Evolutionary conservation across 1,140 invertebrate species (phyloP), one percentile per base, ranked within the genome.

Genomic region (Drosophila dunni): DNA sequence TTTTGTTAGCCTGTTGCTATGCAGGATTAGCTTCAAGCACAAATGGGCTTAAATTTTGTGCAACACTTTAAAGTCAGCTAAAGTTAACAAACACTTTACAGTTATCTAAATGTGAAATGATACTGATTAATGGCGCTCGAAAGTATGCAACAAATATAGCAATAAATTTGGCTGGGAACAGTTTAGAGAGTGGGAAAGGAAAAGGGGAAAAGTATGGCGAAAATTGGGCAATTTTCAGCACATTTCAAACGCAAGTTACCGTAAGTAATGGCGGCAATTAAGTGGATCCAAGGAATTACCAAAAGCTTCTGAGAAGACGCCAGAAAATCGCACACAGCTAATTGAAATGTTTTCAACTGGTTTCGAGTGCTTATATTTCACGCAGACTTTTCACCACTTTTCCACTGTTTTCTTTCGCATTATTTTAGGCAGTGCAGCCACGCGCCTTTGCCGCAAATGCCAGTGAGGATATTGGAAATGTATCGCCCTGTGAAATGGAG

Each of bases 401-500:
- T 15, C 56, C 10, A 33, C 8, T 13, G 13, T 50, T 29, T 29
- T 29, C 24, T 6, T 29, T 29, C 24, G 24, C 24, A 29, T 29
- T 13, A 8, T 75, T 79, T 9, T 53, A 91, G 90, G 73, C 81
- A 15, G 48, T 88, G 17, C 78, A 91, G 57, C 90, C 80, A 48
- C 80, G 75, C 44, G 67, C 61, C 10, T 72, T 85, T 51, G 46
- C 53, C 36, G 90, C 81, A 33, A 75, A 75, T 50, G 90, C 85
- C 60, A 61, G 71, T 1, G 89, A 91, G 33, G 85, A 85, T 73
- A 77, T 78, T 48, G 88, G 62, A 53, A 90, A 84, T 63, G 78
- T 91, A 50, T 84, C 91, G 54, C 89, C 91, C 36, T 92, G 89
- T 54, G 90, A 92, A 62, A 61, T 92, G 81, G 91, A 92, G 75